Evolutionary conservation across 2,888 invertebrate genomes (phyloP).

Genomic region (Mantis religiosa): DNA sequence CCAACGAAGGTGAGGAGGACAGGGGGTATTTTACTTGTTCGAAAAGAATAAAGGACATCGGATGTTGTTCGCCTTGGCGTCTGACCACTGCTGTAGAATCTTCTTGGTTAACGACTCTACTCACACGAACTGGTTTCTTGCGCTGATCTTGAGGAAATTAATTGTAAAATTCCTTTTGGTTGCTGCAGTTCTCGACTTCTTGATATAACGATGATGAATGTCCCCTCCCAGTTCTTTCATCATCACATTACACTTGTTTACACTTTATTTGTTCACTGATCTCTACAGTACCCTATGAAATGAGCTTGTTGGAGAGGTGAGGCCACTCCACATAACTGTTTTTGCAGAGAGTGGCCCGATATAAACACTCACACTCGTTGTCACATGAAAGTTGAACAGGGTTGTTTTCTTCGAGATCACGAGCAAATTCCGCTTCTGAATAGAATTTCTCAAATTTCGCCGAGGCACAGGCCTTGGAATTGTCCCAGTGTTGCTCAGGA

Average conservation of each 20-base stretch:
- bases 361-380: neutral
- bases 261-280: neutral
- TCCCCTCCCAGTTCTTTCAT: neutral
- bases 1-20: neutral
- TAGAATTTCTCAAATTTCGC: neutral
- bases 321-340: neutral
- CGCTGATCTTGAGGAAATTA: neutral
- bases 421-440: neutral
- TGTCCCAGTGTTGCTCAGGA: neutral
- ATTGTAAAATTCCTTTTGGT: neutral
- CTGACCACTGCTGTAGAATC: neutral
- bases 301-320: neutral
- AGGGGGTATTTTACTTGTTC: constrained; percentile 1
- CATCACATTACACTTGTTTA: neutral
- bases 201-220: neutral
- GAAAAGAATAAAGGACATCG: constrained; percentile 10
- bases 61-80: constrained; percentile 18
- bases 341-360: neutral
- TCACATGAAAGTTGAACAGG: neutral
- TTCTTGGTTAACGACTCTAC: neutral
- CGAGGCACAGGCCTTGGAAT: neutral
- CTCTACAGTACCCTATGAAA: neutral
- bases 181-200: neutral
- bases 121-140: neutral
- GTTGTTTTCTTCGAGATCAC: neutral